A percentile compares a stretch with the other conserved stretches of the same genome.
Evolutionary conservation across 2,113 vertebrate species (phyloP).

Genomic region (Xyliphius kryptos): DNA sequence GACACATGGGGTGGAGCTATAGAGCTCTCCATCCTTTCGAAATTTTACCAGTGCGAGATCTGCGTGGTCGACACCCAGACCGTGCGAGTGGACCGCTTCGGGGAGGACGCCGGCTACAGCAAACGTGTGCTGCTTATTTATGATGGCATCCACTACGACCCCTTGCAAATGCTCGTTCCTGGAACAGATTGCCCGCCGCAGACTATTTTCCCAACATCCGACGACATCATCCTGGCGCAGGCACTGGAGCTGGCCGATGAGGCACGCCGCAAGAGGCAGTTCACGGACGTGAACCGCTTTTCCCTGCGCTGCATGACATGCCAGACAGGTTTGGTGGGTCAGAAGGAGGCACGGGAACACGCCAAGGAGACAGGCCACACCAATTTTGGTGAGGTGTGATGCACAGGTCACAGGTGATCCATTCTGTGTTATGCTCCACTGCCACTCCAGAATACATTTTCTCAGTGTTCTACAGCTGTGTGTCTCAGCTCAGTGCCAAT

Average conservation of each 20-base stretch:
- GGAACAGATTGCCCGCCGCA: slow-evolving; percentile 75
- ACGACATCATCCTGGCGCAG: slow-evolving; percentile 85
- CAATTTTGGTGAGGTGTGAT: slow-evolving; percentile 94
- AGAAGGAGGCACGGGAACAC: slow-evolving; percentile 87
- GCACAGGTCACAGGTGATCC: slow-evolving; percentile 11
- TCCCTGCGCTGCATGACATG: slow-evolving; percentile 91
- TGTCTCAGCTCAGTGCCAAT: slow-evolving; percentile 56
- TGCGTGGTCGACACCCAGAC: slow-evolving; percentile 97
- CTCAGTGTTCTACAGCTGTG: slow-evolving; percentile 32
- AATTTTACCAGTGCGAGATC: slow-evolving; percentile 95
- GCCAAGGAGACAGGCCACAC: slow-evolving; percentile 94
- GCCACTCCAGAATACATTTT: slow-evolving; percentile 39
- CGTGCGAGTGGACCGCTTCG: slow-evolving; percentile 89
- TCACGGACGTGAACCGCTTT: slow-evolving; percentile 89
- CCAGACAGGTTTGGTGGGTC: slow-evolving; percentile 89
- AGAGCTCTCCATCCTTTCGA: slow-evolving; percentile 91
- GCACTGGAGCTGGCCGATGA: slow-evolving; percentile 92
- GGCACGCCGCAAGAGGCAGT: slow-evolving; percentile 86
- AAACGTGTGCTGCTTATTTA: slow-evolving; percentile 91
- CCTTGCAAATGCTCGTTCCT: slow-evolving; percentile 73
- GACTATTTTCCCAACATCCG: slow-evolving; percentile 84
- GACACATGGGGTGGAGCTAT: slow-evolving; percentile 98
- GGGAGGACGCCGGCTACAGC: slow-evolving; percentile 86
- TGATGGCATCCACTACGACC: slow-evolving; percentile 95
- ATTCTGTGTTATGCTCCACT: neutral